Base-by-base conservation (phyloP, 2,888 invertebrate species). In the Oligia latruncula region DNA sequence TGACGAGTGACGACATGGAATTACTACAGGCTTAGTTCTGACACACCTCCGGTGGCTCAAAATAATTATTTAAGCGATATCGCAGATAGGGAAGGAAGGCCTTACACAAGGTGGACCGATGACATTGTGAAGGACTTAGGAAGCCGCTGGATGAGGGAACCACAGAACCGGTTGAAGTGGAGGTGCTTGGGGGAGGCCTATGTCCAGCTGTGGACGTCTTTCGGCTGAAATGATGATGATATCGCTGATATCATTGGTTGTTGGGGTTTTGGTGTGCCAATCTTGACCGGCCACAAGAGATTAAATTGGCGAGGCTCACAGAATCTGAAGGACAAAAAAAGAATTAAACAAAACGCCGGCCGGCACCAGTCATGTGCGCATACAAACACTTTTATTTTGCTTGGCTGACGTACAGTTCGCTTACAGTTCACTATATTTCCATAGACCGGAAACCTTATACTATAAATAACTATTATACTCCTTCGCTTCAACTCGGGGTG, bases 391-490 rank as follows among this genome's bases (percentile, higher is more conserved):
- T 78, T 78, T 82, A 78, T 83, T 82, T 82, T 66, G 67, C 76
- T 85, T 85, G 77, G 73, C 77, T 66, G 43, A 80, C 70, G 80
- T 58, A 73, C 68, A 70, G 67, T 78, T 80, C 80, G 77, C 85
- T 83, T 65, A 58, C 82, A 81, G 80, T 78, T 79, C 71, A 79
- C 77, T 78, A 80, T 79, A 85, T 85, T 85, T 73, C 81, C 81
- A 74, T 82, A 73, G 74, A 79, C 87, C 84, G 88, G 88, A 88
- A 79, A 87, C 82, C 79, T 81, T 83, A 80, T 77, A 82, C 88
- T 88, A 88, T 83, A 84, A 81, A 88, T 88, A 85, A 71, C 55
- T 84, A 79, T 88, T 84, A 84, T 84, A 79, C 77, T 80, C 79
- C 72, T 76, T 81, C 62, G 82, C 75, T 74, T 80, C 68, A 75